Evolutionary conservation across 2,888 invertebrate species (phyloP), one percentile per base, ranked within the genome.

Genomic region (Ectemnius lituratus): DNA sequence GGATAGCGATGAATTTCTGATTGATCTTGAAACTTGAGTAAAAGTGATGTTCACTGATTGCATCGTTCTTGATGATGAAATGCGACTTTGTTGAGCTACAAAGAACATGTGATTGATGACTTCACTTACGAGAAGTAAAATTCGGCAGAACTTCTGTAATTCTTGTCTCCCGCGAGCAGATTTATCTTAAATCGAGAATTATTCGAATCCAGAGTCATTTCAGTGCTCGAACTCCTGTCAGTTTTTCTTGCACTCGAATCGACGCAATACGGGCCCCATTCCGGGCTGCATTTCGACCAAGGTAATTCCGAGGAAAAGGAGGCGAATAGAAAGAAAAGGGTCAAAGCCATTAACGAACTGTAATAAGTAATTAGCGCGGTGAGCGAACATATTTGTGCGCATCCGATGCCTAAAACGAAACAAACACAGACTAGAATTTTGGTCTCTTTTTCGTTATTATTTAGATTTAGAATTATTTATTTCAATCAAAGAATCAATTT

Each of bases 361-460:
- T 93, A 93, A 78, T 92, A 93, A 2, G 92, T 91, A 6, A 90
- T 89, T 6, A 92, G 89, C 2, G 91, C 90, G 11, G 90, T 81
- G 63, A 90, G 90, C 0, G 92, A 91, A 61, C 91, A 89, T 73
- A 92, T 88, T 77, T 92, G 92, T 0, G 92, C 92, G 86, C 92
- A 92, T 2, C 93, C 93, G 45, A 93, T 89, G 47, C 97, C 97
- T 93, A 94, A 94, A 87, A 96, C 0, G 28, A 65, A 11, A 28
- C 3, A 2, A 20, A 52, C 5, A 8, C 27, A 57, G n/a, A 18
- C 56, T 64, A 57, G n/a, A 8, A 11, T 37, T 6, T 1, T 1
- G 11, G 0, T 37, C 0, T 37, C 5, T 8, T 8, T 37, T 37
- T 6, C 8, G 37, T 8, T 8, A 37, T 37, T 37, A 37, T 11